phyloP scores from a whole-genome alignment of 2,888 invertebrate genomes.

The Muschampia plurimacula region DNA sequence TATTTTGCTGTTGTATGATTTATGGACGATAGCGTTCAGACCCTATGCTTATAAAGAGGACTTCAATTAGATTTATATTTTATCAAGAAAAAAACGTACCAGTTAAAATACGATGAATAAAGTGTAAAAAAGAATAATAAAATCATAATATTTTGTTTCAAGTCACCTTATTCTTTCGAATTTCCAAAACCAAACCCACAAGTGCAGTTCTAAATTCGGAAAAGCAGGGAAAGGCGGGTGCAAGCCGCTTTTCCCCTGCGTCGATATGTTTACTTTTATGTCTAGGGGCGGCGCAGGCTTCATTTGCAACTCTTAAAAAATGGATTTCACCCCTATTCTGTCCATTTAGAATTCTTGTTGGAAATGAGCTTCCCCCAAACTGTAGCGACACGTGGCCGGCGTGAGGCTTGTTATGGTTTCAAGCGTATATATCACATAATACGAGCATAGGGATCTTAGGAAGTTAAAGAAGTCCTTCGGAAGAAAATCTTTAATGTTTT shows the following conservation, averaged over 20 bases:
- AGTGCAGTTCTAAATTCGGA: not conserved
- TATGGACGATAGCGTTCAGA: too few species aligned
- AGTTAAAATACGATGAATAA: too few species aligned
- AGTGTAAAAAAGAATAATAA: too few species aligned
- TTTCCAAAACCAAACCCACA: not conserved
- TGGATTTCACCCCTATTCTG: slow-evolving; percentile 33
- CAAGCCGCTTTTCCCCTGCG: slow-evolving; percentile 4
- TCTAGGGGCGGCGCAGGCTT: slow-evolving; percentile 19
- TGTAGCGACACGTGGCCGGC: slow-evolving; percentile 18
- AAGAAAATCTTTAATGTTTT: not conserved
- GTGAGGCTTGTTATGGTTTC: not conserved
- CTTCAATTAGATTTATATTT: too few species aligned
- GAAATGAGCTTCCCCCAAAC: slow-evolving; percentile 25
- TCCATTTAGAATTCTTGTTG: slow-evolving; percentile 29
- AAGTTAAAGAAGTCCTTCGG: not conserved
- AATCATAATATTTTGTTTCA: too few species aligned
- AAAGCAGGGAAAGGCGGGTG: not conserved
- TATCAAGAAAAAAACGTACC: too few species aligned
- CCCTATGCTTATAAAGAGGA: too few species aligned
- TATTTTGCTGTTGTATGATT: too few species aligned
- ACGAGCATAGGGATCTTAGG: not conserved
- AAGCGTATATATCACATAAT: not conserved
- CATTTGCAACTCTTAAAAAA: slow-evolving; percentile 38
- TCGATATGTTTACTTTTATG: slow-evolving; percentile 33
- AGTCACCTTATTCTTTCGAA: not conserved